Evolutionary conservation across 2,888 invertebrate genomes (phyloP).

Genomic region (Yponomeuta malinellus): DNA sequence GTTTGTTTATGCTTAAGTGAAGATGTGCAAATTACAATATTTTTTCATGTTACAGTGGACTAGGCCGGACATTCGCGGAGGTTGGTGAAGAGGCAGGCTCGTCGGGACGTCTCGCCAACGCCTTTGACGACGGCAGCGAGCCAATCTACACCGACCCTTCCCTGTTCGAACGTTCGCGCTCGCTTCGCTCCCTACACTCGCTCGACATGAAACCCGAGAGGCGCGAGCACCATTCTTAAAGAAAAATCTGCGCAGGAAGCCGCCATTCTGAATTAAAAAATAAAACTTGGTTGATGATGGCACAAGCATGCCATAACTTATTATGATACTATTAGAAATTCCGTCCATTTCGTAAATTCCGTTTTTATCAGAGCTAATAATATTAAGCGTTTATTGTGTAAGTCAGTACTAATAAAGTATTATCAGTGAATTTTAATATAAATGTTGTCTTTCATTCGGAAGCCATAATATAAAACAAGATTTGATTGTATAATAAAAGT

Average conservation of each 20-base stretch:
- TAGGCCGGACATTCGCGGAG: slow-evolving; percentile 60
- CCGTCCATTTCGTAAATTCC: slow-evolving; percentile 10
- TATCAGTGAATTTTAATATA: slow-evolving; percentile 11
- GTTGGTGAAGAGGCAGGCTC: slow-evolving; percentile 68
- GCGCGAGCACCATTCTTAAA: slow-evolving; percentile 58
- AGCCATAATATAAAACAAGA: not conserved
- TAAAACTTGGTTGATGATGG: not conserved
- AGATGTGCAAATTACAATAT: not conserved
- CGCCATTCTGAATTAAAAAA: slow-evolving; percentile 7
- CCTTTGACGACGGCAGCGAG: slow-evolving; percentile 92
- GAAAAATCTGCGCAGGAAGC: not conserved
- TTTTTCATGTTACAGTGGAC: slow-evolving; percentile 42
- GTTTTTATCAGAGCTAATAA: not conserved
- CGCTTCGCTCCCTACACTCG: slow-evolving; percentile 80
- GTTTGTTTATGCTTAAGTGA: too few relatives aligned
- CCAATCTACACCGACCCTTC: slow-evolving; percentile 96
- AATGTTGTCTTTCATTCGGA: not conserved
- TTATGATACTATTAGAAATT: not conserved
- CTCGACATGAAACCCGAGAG: slow-evolving; percentile 72
- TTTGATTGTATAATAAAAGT: not conserved
- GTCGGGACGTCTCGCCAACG: slow-evolving; percentile 62
- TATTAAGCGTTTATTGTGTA: slow-evolving; percentile 12
- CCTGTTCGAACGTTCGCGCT: slow-evolving; percentile 89
- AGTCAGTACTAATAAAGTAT: slow-evolving; percentile 15
- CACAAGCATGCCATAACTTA: not conserved